A percentile compares a stretch with the other conserved stretches of the same genome.
Evolutionary conservation across 2,797 vertebrate genomes (phyloP).

Genomic region (Lateolabrax maculatus): DNA sequence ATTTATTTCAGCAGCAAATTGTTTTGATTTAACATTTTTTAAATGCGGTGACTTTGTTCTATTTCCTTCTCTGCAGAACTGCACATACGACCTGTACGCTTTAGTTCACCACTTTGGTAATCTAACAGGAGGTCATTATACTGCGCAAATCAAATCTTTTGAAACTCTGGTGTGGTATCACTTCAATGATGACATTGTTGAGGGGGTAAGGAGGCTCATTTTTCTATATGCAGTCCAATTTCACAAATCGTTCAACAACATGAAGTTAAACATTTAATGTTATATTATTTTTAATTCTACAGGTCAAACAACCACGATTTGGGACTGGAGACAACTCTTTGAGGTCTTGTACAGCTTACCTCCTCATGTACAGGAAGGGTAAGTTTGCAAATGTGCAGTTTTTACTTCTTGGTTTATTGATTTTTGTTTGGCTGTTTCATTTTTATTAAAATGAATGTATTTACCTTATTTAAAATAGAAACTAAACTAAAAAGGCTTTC

Average conservation of each 20-base stretch:
- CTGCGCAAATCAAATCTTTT: constrained; percentile 75
- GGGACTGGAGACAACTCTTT: background rate
- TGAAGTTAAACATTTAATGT: rapidly evolving
- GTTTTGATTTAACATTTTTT: rapidly evolving
- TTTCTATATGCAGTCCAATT: background rate
- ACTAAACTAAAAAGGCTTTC: too few species aligned
- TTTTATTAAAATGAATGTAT: too few species aligned
- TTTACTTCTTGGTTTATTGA: background rate
- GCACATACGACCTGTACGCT: constrained; percentile 79
- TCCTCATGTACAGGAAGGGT: constrained; percentile 82
- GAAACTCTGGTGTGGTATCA: constrained; percentile 76
- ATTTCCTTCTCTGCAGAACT: constrained; percentile 39
- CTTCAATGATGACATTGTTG: constrained; percentile 76
- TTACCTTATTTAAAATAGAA: too few species aligned
- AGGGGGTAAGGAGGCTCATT: constrained; percentile 53
- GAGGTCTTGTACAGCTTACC: constrained; percentile 68
- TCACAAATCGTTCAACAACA: background rate
- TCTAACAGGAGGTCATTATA: constrained; percentile 79
- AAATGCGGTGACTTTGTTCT: background rate
- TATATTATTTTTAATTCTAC: background rate
- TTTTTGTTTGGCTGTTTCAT: background rate
- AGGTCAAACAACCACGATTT: constrained; percentile 36
- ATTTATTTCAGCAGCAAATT: background rate
- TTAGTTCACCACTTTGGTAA: constrained; percentile 78
- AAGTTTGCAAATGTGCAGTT: background rate